phyloP scores from a whole-genome alignment of 2,888 invertebrate genomes.

The Augochlorella aurata region DNA sequence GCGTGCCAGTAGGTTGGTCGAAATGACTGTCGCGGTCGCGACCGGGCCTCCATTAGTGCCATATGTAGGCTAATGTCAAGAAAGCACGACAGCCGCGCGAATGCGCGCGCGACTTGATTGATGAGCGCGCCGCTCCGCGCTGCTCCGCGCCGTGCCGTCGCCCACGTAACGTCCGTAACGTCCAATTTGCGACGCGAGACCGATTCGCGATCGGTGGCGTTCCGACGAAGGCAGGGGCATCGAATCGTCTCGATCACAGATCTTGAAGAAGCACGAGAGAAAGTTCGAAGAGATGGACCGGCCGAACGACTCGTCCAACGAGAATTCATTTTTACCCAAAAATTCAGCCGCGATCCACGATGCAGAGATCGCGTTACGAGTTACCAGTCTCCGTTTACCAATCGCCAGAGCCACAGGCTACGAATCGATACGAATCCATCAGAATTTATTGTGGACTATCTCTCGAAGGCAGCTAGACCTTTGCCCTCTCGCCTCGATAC shows the following conservation, averaged over 20 bases:
- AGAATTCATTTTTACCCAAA: neutral
- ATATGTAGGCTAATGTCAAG: slow-evolving; percentile 77
- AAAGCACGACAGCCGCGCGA: slow-evolving; percentile 73
- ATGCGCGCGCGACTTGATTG: slow-evolving; percentile 70
- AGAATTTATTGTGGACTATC: slow-evolving; percentile 58
- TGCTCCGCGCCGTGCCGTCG: slow-evolving; percentile 67
- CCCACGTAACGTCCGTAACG: slow-evolving; percentile 58
- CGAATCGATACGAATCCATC: slow-evolving; percentile 27
- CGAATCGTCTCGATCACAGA: slow-evolving; percentile 8
- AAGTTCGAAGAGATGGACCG: slow-evolving; percentile 35
- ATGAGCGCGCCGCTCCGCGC: slow-evolving; percentile 69
- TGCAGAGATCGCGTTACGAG: slow-evolving; percentile 30
- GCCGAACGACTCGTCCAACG: slow-evolving; percentile 10
- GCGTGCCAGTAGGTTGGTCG: slow-evolving; percentile 59
- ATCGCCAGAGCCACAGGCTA: too few species aligned
- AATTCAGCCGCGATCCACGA: slow-evolving; percentile 33
- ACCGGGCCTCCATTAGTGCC: slow-evolving; percentile 58
- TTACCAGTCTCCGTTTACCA: too few species aligned
- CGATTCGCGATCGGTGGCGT: slow-evolving; percentile 37
- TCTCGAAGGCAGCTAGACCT: slow-evolving; percentile 28
- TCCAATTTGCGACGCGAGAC: slow-evolving; percentile 55
- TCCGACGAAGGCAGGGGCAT: neutral
- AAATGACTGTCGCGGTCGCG: slow-evolving; percentile 53
- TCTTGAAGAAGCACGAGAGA: slow-evolving; percentile 9
- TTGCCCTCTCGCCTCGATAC: slow-evolving; percentile 37